Conservation (phyloP, 2,888 invertebrate genomes). For the Trichogramma dendrolimi region DNA sequence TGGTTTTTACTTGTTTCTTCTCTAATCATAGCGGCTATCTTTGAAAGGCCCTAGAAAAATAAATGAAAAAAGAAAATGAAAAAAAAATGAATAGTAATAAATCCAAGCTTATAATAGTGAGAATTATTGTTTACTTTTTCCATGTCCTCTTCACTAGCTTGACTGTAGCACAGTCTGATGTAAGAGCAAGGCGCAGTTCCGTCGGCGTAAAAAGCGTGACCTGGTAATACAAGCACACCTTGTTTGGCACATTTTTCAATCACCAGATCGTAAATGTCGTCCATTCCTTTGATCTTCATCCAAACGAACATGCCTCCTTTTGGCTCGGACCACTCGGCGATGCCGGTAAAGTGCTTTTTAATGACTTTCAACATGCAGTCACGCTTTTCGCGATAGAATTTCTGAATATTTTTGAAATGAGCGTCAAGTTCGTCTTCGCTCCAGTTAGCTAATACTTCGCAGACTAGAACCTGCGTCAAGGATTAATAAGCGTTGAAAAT, state of each 20-base stretch:
- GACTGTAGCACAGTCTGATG: conserved; percentile 68
- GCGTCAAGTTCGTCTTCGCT: conserved; percentile 57
- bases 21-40: conserved; percentile 12
- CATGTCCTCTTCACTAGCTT: conserved; percentile 62
- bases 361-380: conserved; percentile 61
- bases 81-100: too few species aligned
- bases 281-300: conserved; percentile 63
- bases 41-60: conserved; percentile 11
- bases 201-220: conserved; percentile 67
- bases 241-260: conserved; percentile 60
- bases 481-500: background rate
- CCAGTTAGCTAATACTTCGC: conserved; percentile 58
- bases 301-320: conserved; percentile 75
- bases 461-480: conserved; percentile 55
- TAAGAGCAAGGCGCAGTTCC: conserved; percentile 59
- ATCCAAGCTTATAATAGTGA: background rate
- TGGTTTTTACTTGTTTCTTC: background rate
- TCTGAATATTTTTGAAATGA: conserved; percentile 59
- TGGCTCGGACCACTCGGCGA: conserved; percentile 68
- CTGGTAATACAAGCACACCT: conserved; percentile 67
- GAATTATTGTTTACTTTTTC: conserved; percentile 51
- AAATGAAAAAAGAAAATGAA: background rate
- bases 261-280: conserved; percentile 67
- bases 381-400: conserved; percentile 62
- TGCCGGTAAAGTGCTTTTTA: conserved; percentile 58